These are phyloP conservation scores for Tapirus terrestris DNA, from an alignment of 2,113 vertebrate species.

Conservation along the genomic window DNA sequence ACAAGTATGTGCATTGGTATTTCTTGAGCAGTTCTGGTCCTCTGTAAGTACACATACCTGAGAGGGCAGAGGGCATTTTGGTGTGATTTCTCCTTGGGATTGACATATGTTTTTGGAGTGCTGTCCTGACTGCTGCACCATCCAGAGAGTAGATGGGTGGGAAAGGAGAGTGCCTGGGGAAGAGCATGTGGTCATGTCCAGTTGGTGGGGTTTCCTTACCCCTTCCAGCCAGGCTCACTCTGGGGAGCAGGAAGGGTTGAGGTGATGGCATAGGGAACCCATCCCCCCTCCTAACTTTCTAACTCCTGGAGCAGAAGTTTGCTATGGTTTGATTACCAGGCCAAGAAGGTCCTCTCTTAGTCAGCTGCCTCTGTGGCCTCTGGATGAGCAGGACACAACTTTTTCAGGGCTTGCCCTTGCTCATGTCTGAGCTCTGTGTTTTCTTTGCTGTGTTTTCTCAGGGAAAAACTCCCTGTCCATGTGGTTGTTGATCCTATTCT, in stretches of 20 bases:
- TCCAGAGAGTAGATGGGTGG: conserved; percentile 92
- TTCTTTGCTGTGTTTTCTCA: conserved; percentile 64
- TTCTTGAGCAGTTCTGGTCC: conserved; percentile 4
- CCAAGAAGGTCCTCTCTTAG: not conserved
- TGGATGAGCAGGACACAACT: not conserved
- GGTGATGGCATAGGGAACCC: not conserved
- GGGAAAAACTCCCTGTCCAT: conserved; percentile 93
- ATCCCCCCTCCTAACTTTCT: not conserved
- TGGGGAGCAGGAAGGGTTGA: not conserved
- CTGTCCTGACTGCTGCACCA: not conserved
- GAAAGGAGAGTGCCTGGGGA: conserved; percentile 91
- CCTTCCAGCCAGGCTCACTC: not conserved
- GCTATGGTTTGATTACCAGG: not conserved
- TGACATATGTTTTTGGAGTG: not conserved
- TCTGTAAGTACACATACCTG: not conserved
- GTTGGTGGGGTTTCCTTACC: not conserved
- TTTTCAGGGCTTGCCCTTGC: not conserved
- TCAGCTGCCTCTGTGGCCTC: not conserved
- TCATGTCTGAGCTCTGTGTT: not conserved
- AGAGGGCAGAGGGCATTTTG: not conserved
- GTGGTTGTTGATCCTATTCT: conserved; percentile 98
- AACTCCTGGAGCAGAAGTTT: not conserved
- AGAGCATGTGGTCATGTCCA: conserved; percentile 83
- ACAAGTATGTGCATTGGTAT: conserved; percentile 91
- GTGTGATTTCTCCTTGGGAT: not conserved